These are phyloP conservation scores for Thumatha senex DNA, from an alignment of 2,888 invertebrate species.

Conservation along the genomic window DNA sequence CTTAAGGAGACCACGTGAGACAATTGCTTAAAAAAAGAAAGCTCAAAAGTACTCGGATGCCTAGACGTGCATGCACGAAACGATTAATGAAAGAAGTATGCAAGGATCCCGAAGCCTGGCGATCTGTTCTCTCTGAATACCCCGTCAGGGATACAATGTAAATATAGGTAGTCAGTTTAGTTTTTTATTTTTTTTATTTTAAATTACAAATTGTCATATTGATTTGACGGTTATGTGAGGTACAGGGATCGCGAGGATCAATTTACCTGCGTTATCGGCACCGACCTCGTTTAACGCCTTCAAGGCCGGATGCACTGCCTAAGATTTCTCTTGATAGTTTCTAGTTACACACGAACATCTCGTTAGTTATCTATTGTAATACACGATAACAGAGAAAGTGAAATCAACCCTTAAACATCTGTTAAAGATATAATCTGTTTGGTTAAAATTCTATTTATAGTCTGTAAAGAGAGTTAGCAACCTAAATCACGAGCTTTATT, in stretches of 20 bases:
- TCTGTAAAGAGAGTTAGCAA: slow-evolving; percentile 1
- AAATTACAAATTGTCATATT: slow-evolving; percentile 18
- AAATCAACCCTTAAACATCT: slow-evolving; percentile 36
- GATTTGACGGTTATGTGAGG: slow-evolving; percentile 14
- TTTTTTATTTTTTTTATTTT: no score
- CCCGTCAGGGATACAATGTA: no score
- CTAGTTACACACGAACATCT: slow-evolving; percentile 59
- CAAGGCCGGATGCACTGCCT: slow-evolving; percentile 61
- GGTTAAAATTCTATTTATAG: slow-evolving; percentile 42
- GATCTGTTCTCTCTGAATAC: no score
- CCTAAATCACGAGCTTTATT: background rate
- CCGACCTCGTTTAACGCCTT: slow-evolving; percentile 63
- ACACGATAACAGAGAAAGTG: slow-evolving; percentile 53
- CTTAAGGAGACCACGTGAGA: no score
- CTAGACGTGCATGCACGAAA: no score
- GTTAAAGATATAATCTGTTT: slow-evolving; percentile 36
- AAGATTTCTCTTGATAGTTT: slow-evolving; percentile 72
- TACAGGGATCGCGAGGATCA: slow-evolving; percentile 30
- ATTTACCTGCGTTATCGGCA: slow-evolving; percentile 57
- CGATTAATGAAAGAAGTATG: no score
- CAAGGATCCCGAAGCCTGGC: no score
- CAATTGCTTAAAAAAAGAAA: no score
- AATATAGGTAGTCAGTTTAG: no score
- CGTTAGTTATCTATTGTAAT: slow-evolving; percentile 46
- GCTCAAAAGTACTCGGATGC: no score